A percentile compares a stretch with the other conserved stretches of the same genome.
Conservation (phyloP, 2,113 vertebrate genomes). For the Nerophis lumbriciformis region DNA sequence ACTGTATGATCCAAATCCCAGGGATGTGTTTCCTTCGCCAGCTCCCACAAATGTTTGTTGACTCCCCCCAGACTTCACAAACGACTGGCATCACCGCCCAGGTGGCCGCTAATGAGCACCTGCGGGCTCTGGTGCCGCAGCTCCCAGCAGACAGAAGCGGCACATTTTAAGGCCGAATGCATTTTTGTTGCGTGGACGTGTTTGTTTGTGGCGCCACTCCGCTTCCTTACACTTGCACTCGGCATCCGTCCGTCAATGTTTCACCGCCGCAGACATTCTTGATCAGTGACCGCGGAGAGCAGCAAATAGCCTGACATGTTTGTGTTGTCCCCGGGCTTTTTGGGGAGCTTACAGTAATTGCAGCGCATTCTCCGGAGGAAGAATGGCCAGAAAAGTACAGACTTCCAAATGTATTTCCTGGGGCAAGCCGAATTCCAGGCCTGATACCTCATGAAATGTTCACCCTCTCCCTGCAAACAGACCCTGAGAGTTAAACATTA, state of each 20-base stretch:
- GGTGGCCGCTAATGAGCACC: constrained; percentile 53
- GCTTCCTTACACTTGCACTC: not conserved
- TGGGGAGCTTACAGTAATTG: constrained; percentile 48
- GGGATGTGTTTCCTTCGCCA: not conserved
- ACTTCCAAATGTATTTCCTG: too few relatives aligned
- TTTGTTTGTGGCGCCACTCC: too few relatives aligned
- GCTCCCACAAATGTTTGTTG: not conserved
- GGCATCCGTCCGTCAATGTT: not conserved
- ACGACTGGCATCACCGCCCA: not conserved
- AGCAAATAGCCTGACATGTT: constrained; percentile 48
- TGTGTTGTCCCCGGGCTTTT: constrained; percentile 59
- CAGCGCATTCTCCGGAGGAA: constrained; percentile 35
- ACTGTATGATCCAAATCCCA: too few relatives aligned
- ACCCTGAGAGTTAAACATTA: constrained; percentile 33
- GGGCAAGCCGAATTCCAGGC: too few relatives aligned
- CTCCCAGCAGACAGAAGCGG: not conserved
- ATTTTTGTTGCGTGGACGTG: too few relatives aligned
- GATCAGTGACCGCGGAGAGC: constrained; percentile 1
- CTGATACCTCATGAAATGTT: too few relatives aligned
- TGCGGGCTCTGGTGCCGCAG: constrained; percentile 26
- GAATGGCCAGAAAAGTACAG: not conserved
- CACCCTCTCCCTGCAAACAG: too few relatives aligned
- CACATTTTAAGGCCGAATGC: not conserved
- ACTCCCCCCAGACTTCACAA: not conserved
- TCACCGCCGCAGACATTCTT: too few relatives aligned